Evolutionary conservation across 2,113 vertebrate genomes (phyloP), one percentile per base, ranked within the genome.

Genomic region (Ctenodactylus gundi): DNA sequence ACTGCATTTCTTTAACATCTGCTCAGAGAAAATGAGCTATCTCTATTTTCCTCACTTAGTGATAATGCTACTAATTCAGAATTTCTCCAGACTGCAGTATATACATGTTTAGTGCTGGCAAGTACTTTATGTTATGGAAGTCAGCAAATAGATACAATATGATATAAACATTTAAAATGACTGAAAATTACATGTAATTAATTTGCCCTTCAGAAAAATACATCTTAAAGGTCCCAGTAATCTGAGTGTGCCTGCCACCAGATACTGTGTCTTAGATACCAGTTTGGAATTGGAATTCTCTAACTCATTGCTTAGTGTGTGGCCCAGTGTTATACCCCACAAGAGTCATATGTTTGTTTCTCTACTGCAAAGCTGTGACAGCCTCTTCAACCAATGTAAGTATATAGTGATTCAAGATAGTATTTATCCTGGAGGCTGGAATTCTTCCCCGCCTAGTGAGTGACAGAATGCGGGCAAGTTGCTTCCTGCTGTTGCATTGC

Each of bases 351-450:
- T 78, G 39, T 96, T 92, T 96, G 34, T 95, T 94, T 82, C 15
- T 83, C 90, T 78, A 84, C 68, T 85, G 34, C n/a, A 85, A 49
- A 91, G 34, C 12, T 27, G 77, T 46, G 93, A 87, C 55, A 88
- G 64, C 44, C 67, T 93, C 53, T 95, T 85, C 65, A 88, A 81
- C 57, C 78, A 94, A 8, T 95, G 85, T 80, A 88, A 76, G 88
- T 75, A 83, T 78, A 49, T 94, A 93, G 62, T 51, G 39, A 75
- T 95, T 96, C 49, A 81, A 97, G 97, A 87, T 86, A 60, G 87
- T 93, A 27, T 85, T 96, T 96, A 77, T 80, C 83, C 65, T 97
- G 88, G 85, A 95, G 94, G 44, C 36, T 53, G 41, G 36, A 36
- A 64, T 93, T 96, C 65, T 94, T 92, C 18, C 36, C 73, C 92